Base-by-base conservation (phyloP, 2,888 invertebrate species). In the Rhingia campestris region DNA sequence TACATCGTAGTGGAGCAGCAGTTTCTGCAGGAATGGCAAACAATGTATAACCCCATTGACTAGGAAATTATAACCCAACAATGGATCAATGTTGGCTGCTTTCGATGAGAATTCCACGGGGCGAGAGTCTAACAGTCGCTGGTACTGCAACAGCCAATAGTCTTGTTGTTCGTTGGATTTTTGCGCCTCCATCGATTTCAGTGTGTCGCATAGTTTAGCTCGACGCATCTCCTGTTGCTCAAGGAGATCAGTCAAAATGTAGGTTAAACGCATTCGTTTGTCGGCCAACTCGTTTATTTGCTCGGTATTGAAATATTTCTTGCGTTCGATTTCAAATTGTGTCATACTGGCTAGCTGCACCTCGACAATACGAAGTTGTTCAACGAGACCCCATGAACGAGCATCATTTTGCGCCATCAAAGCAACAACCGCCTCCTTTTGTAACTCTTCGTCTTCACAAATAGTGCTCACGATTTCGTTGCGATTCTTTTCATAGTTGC, bases 71-170 rank as follows among this genome's bases (percentile, higher is more conserved):
- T 95, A 95, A 33, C 95, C 94, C 86, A 96, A 91, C 63, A 92
- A 88, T 14, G 95, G 95, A 89, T 96, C 95, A 53, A 96, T 92
- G 84, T 92, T 93, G 81, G 94, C 93, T 67, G 94, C 92, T 88
- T 94, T 93, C 37, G 94, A 91, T 30, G 59, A 41, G 82, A 95
- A 91, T 59, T 93, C 93, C 87, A 93, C 93, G 32, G 97, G 97
- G 86, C 95, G 94, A 35, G 94, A 94, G 89, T 97, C 96, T 89
- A 97, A 92, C 51, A 97, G 91, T 86, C 94, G 94, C 90, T 97
- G 97, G 90, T 97, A 97, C 90, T 97, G 97, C 88, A 94, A 93
- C 86, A 96, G 91, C 96, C 96, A 96, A 90, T 95, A 96, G 88
- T 94, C 94, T 87, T 93, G 91, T 2, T 92, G 90, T 81, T 91